phyloP scores from a whole-genome alignment of 2,797 vertebrate species.

The Acropternis orthonyx region DNA sequence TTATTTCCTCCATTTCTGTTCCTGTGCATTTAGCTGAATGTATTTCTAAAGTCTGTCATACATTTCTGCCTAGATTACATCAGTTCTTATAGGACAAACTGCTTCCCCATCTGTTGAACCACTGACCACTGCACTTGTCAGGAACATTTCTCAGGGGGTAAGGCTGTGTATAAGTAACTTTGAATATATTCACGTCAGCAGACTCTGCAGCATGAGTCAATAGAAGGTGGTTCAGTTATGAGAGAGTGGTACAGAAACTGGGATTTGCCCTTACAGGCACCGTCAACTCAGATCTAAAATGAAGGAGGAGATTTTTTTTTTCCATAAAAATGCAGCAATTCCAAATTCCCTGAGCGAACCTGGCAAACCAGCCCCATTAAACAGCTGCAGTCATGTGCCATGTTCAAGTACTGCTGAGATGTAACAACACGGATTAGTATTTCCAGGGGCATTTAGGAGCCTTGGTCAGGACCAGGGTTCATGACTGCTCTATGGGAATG shows the following conservation, averaged over 20 bases:
- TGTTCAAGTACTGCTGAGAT: neutral
- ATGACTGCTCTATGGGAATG: neutral
- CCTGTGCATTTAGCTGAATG: neutral
- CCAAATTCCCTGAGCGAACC: neutral
- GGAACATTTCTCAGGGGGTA: neutral
- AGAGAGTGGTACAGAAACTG: neutral
- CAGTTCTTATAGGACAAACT: neutral
- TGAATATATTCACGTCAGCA: neutral
- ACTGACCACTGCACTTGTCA: neutral
- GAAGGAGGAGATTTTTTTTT: neutral
- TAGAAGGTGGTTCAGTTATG: neutral
- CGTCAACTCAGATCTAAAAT: neutral
- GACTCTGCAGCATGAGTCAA: neutral
- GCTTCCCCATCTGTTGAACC: neutral
- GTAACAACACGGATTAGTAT: neutral
- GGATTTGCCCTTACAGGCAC: neutral
- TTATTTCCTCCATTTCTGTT: neutral
- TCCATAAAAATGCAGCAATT: neutral
- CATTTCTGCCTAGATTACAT: neutral
- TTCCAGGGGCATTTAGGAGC: neutral
- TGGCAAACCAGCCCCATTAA: neutral
- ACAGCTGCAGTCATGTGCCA: neutral
- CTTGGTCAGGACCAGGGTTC: neutral
- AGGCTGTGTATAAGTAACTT: neutral
- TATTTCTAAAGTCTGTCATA: neutral